Percentiles rank a stretch among this genome's conserved stretches.
Evolutionary conservation across 92 coral and sea anemone species (phyloP).

Genomic region (Desmophyllum pertusum): DNA sequence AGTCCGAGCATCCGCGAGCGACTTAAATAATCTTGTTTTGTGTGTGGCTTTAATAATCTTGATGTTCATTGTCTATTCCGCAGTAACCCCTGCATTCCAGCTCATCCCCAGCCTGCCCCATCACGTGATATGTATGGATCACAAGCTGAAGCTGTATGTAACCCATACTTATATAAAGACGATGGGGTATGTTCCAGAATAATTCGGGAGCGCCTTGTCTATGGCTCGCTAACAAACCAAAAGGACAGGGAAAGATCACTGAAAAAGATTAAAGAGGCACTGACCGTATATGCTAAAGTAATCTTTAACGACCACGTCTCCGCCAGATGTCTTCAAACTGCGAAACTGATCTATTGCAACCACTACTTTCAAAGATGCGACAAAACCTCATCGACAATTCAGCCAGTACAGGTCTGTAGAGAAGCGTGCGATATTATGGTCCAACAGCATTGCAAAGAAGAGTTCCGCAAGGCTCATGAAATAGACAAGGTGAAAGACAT

Average conservation of each 20-base stretch:
- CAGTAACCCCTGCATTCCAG: neutral
- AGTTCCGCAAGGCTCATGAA: neutral
- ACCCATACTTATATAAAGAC: neutral
- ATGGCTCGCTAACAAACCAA: neutral
- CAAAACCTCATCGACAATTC: conserved; percentile 47
- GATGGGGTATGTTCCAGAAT: conserved; percentile 6
- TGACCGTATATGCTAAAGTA: neutral
- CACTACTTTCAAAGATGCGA: conserved; percentile 73
- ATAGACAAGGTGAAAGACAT: neutral
- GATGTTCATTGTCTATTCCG: neutral
- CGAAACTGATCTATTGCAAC: conserved; percentile 69
- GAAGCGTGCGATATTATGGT: conserved; percentile 70
- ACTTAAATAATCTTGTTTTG: no score
- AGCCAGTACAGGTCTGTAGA: conserved; percentile 72
- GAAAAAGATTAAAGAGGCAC: neutral
- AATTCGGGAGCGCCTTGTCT: neutral
- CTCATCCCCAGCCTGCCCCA: conserved; percentile 1
- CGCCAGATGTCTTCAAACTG: conserved; percentile 7
- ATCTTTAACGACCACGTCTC: neutral
- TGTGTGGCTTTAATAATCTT: neutral
- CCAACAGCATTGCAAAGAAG: conserved; percentile 31
- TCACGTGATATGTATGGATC: no score
- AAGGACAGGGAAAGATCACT: neutral
- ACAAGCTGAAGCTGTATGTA: neutral
- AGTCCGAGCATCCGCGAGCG: no score